Base-by-base conservation (phyloP, 2,797 vertebrate species). In the Notolepis coatsorum region DNA sequence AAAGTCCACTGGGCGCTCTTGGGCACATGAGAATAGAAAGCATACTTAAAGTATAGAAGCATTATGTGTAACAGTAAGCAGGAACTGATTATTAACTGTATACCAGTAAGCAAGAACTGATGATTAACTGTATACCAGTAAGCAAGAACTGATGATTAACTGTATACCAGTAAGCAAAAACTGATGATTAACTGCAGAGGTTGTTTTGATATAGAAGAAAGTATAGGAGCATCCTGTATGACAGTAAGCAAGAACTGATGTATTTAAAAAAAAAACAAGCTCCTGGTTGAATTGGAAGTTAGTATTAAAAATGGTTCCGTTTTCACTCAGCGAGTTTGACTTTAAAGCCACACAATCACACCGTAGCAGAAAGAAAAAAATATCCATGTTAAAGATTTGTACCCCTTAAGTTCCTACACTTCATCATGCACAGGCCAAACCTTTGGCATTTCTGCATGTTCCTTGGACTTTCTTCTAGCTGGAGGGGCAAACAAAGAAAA, bases 401-500 rank as follows among this genome's bases (percentile, higher is more conserved):
- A 69, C 39, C 88, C 90, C 87, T 87, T 61, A 74, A 79, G 72
- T 82, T 89, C 75, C 91, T 94, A 94, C 85, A 94, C 92, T 81
- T 92, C 93, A 77, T 71, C 79, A 87, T 92, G 84, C 84, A 89
- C 80, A 75, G 85, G 84, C 86, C 89, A 92, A 86, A 90, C 72
- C 80, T 81, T 88, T 89, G 80, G 68, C 89, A 86, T 82, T 50
- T 90, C 81, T 86, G 82, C 71, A 79, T 91, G 84, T 88, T 92
- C 90, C 88, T 90, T 80, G 88, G 91, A 88, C 72, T 90, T 86
- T 88, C 92, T 93, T 90, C 77, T 89, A 81, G 89, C 90, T 93
- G 85, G 80, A 91, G 85, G 86, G 82, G 88, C 93, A 94, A 94
- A 93, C 91, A 92, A 92, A 94, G 82, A 92, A 92, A 89, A 88